Base-by-base conservation (phyloP, 2,888 invertebrate genomes). In the Dione vanillae region DNA sequence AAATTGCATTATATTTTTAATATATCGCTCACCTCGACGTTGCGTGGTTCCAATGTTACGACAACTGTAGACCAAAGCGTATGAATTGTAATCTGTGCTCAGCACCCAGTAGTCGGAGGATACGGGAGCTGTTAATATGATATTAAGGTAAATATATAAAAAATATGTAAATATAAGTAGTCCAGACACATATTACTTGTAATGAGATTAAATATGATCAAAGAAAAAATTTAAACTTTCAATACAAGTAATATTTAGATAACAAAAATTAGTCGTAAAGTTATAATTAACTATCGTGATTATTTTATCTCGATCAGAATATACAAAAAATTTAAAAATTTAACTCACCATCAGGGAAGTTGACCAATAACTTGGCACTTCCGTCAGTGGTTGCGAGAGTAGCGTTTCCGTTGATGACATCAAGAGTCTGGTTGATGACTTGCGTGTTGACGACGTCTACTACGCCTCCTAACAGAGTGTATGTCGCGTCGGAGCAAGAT, bases 21-120 rank as follows among this genome's bases (percentile, higher is more conserved):
- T n/a, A n/a, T 5, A 27, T 27, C 27, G 2, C 58, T 77, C 80
- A 94, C 94, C 84, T 78, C 85, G 81, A 76, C 90, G 90, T 67
- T 78, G 74, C 51, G 92, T 77, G 14, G 84, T 77, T 66, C 87
- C 87, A 43, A 91, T 81, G 76, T 94, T 90, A 0, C 79, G 80
- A 79, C 95, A 96, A 41, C 94, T 94, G 90, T 95, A 95, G 0
- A 95, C 94, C 0, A 95, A 91, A 6, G 95, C 87, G 74, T 94
- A 95, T 47, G 90, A 88, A 0, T 86, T 85, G 79, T 96, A 96
- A 80, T 95, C 95, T 0, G 95, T 95, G 43, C 92, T 82, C 5
- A 81, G 73, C 14, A 82, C 74, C 81, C 82, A 83, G 67, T 83
- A 83, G 20, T 79, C 76, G 0, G 76, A 49, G 7, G 76, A 70